Percentiles rank a stretch among this genome's conserved stretches.
phyloP scores from a whole-genome alignment of 2,797 vertebrate genomes.

The Esox masquinongy region DNA sequence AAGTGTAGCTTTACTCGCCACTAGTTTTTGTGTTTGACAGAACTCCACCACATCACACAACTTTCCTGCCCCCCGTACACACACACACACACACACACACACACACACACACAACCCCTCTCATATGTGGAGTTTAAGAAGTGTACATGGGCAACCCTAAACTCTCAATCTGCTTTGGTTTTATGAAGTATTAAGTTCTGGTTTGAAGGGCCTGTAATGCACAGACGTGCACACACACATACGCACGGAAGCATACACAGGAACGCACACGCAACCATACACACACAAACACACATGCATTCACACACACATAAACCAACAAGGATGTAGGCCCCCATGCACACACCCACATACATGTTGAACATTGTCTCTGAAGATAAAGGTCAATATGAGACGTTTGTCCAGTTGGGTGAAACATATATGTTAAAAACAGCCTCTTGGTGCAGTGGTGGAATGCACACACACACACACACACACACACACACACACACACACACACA shows the following conservation, averaged over 20 bases:
- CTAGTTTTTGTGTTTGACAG: no score
- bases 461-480: constrained; percentile 10
- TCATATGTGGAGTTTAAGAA: no score
- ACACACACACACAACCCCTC: not conserved
- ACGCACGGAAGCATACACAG: constrained; percentile 25
- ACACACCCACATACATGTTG: not conserved
- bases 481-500: no score
- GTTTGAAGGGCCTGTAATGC: not conserved
- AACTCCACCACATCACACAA: no score
- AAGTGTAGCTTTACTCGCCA: no score
- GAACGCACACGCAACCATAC: constrained; percentile 21
- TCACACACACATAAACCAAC: not conserved
- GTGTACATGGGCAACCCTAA: not conserved
- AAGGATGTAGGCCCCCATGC: not conserved
- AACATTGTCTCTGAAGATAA: not conserved
- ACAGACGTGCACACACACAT: constrained; percentile 22
- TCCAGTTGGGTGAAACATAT: no score
- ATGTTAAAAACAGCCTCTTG: no score
- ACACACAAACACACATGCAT: constrained; percentile 24
- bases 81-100: constrained; percentile 65
- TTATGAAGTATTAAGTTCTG: not conserved
- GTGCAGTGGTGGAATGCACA: no score
- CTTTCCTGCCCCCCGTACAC: not conserved
- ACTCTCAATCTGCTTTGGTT: not conserved
- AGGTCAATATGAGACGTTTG: no score